Evolutionary conservation across 2,888 invertebrate genomes (phyloP).

Genomic region (Lottia scabra): DNA sequence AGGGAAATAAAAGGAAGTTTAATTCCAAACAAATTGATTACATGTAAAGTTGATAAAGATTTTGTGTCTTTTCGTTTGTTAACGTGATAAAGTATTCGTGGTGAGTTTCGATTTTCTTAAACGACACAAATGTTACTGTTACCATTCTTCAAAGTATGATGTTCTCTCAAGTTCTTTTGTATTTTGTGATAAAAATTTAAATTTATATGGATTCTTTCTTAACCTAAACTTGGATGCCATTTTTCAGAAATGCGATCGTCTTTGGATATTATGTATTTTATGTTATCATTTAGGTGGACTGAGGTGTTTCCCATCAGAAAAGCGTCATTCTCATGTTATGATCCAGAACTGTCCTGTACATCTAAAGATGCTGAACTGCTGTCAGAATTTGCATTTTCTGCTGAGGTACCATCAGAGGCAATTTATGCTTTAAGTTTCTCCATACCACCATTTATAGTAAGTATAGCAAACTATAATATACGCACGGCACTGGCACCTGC

Average conservation of each 20-base stretch:
- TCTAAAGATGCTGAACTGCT: conserved; percentile 39
- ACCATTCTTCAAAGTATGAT: neutral
- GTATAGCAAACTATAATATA: conserved; percentile 14
- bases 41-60: too few relatives aligned
- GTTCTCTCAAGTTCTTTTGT: neutral
- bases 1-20: too few relatives aligned
- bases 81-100: too few relatives aligned
- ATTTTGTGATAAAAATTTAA: neutral
- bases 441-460: conserved; percentile 53
- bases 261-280: neutral
- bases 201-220: neutral
- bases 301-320: conserved; percentile 48
- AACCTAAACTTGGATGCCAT: too few relatives aligned
- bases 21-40: too few relatives aligned
- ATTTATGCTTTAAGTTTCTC: conserved; percentile 52
- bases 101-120: too few relatives aligned
- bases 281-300: conserved; percentile 44
- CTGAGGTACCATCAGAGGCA: conserved; percentile 42
- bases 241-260: neutral
- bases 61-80: neutral
- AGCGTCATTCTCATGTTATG: conserved; percentile 50
- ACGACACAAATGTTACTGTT: too few relatives aligned
- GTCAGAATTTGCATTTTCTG: conserved; percentile 45
- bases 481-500: too few relatives aligned
- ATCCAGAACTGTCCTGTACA: conserved; percentile 40